Conservation (phyloP, 2,113 vertebrate genomes). For the Manacus vitellinus region DNA sequence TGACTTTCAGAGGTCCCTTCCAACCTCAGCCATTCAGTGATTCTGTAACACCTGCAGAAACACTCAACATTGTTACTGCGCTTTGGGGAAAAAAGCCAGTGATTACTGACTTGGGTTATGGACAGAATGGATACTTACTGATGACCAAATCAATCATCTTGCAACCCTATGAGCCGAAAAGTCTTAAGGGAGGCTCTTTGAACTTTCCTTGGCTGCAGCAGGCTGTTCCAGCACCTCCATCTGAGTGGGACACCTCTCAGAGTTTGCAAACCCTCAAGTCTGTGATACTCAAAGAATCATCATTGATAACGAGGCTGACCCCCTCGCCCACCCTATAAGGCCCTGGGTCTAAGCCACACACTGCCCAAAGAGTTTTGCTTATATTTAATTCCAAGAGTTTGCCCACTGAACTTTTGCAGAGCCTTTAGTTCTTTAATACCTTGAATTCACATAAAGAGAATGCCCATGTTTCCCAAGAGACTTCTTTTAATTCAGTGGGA, state of each 20-base stretch:
- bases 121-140: background rate
- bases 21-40: background rate
- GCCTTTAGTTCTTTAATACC: too few species aligned
- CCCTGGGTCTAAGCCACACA: too few species aligned
- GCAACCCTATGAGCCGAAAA: background rate
- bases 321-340: background rate
- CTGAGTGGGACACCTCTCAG: background rate
- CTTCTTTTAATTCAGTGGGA: too few species aligned
- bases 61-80: background rate
- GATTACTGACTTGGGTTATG: background rate
- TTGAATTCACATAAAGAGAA: too few species aligned
- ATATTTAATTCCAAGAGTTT: too few species aligned
- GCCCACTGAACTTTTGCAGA: too few species aligned
- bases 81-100: background rate
- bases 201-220: background rate
- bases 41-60: background rate
- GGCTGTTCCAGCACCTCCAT: too few species aligned
- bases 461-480: too few species aligned
- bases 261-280: background rate
- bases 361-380: too few species aligned
- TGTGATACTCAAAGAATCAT: background rate
- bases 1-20: background rate
- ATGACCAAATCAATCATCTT: background rate
- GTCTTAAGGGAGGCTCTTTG: background rate
- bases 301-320: background rate